Evolutionary conservation across 2,797 vertebrate genomes (phyloP).

Genomic region (Sebastes trivittatus): DNA sequence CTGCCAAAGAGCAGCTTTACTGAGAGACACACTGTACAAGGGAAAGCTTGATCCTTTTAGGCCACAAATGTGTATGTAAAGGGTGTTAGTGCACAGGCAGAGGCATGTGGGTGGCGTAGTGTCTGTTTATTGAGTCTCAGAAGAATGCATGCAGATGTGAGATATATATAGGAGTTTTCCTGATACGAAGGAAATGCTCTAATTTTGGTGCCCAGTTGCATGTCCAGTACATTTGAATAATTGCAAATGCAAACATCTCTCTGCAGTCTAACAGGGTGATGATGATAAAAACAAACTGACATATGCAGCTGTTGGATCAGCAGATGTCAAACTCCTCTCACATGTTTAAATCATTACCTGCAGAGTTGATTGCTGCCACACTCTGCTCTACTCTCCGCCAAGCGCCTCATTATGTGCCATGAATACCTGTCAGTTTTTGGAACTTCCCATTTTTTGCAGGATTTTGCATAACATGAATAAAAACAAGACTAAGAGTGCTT

Average conservation of each 20-base stretch:
- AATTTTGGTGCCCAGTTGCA: not conserved
- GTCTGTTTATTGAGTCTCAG: slow-evolving; percentile 20
- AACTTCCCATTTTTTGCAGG: not conserved
- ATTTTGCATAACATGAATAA: too few species aligned
- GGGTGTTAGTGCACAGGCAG: slow-evolving; percentile 50
- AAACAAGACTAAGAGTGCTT: too few species aligned
- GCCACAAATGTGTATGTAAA: slow-evolving; percentile 58
- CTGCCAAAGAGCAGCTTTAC: slow-evolving; percentile 63
- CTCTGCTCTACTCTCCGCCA: not conserved
- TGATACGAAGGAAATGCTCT: not conserved
- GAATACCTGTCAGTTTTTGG: not conserved
- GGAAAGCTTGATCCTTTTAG: slow-evolving; percentile 54
- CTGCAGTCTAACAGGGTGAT: not conserved
- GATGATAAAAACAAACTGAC: not conserved
- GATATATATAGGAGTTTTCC: not conserved
- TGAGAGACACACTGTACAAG: slow-evolving; percentile 65
- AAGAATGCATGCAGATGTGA: slow-evolving; percentile 35
- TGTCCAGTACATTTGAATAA: not conserved
- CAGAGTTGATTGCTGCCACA: not conserved
- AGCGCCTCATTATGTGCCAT: not conserved
- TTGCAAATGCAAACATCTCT: not conserved
- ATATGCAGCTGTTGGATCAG: not conserved
- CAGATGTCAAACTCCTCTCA: not conserved
- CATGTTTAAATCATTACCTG: slow-evolving; percentile 11
- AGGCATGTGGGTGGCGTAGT: slow-evolving; percentile 30